Base-by-base conservation (phyloP, 2,888 invertebrate genomes). In the Vanessa cardui region DNA sequence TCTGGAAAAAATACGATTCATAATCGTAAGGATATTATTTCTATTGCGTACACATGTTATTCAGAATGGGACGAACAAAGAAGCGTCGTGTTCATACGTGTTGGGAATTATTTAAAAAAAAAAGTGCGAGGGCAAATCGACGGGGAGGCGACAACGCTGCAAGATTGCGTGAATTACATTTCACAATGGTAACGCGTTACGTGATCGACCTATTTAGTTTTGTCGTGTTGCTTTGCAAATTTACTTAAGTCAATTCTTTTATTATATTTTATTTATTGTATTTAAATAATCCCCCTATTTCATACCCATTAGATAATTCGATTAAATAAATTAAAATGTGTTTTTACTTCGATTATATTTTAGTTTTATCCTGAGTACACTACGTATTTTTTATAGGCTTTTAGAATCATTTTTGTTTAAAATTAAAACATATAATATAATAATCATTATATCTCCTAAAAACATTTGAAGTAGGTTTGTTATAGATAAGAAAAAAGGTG, bases 61-160 rank as follows among this genome's bases (percentile, higher is more conserved):
- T 85, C 83, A 90, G 89, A 89, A 90, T 88, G 80, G 83, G 81
- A 86, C 83, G 87, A 87, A 89, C 87, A 90, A 90, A 89, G 86
- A 81, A 70, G 75, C 76, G 74, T 69, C 76, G 70, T 58, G 76
- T 74, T 56, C 74, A 80, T 80, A 91, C 92, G 92, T 90, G 90
- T 80, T 71, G 82, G 76, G 92, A 91, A 91, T 91, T 89, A 86
- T 85, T 85, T 18, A 86, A 86, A 86, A 54, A 50, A 50, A 50
- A 49, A 49, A 18, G 8, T 6, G n/a, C 80, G 79, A 80, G 83
- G 80, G 80, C 81, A 85, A 85, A 84, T 79, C 80, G 66, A 60
- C 82, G 79, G 86, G 86, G 87, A 80, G 86, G 78, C 74, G 82
- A 79, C 84, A 86, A 87, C 81, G 78, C 86, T 74, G 79, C 80